Percentiles rank a stretch among this genome's conserved stretches.
These are phyloP conservation scores for Callorhinus ursinus DNA, from an alignment of 2,113 vertebrate genomes.

Conservation along the genomic window DNA sequence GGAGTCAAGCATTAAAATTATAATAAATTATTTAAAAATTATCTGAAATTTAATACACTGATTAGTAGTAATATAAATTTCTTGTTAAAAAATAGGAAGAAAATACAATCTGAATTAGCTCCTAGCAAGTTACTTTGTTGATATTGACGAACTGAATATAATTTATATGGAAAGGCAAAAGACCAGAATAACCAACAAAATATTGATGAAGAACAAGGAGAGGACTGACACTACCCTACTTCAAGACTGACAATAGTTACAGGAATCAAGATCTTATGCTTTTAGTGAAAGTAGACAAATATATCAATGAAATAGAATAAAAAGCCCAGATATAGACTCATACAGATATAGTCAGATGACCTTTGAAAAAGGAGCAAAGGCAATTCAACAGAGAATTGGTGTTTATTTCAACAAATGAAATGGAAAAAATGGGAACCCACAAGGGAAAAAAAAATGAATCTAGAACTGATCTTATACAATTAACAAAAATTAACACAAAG, in stretches of 20 bases:
- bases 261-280: background rate
- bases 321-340: background rate
- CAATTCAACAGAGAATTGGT: background rate
- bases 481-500: background rate
- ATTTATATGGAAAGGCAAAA: background rate
- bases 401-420: background rate
- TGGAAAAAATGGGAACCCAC: background rate
- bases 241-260: background rate
- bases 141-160: background rate
- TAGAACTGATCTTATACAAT: background rate
- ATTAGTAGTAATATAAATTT: background rate
- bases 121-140: background rate
- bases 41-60: background rate
- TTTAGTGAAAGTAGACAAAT: background rate
- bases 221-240: background rate
- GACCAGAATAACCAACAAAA: background rate
- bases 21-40: background rate
- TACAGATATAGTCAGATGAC: background rate
- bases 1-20: background rate
- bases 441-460: background rate
- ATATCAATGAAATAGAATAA: background rate
- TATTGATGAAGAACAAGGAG: background rate
- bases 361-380: background rate
- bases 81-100: background rate
- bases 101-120: background rate